Percentiles rank a stretch among this genome's conserved stretches.
Conservation (phyloP, 2,797 vertebrate species). For the Channallabes apus region DNA sequence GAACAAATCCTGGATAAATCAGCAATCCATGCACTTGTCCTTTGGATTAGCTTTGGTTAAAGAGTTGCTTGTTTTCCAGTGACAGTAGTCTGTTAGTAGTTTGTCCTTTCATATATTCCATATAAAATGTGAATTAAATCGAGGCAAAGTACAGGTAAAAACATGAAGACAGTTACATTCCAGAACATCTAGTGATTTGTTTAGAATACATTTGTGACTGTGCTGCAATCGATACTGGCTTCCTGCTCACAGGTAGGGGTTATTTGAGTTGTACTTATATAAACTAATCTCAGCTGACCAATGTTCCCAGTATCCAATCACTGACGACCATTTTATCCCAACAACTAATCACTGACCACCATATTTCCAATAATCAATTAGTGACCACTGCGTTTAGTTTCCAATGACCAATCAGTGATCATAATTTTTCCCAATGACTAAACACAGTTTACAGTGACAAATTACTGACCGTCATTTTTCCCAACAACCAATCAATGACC, state of each 20-base stretch:
- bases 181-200: neutral
- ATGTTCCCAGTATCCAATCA: neutral
- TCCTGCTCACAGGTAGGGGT: neutral
- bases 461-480: neutral
- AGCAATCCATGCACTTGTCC: too few species aligned
- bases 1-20: neutral
- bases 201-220: neutral
- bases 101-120: neutral
- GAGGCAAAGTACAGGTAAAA: neutral
- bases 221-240: neutral
- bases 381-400: neutral
- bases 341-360: neutral
- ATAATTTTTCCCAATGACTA: neutral
- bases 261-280: neutral
- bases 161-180: neutral
- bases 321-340: neutral
- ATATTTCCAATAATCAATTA: neutral
- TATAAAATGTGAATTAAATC: neutral
- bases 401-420: neutral
- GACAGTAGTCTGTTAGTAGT: neutral
- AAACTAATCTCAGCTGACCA: neutral
- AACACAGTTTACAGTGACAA: neutral
- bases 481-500: neutral
- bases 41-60: neutral
- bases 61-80: neutral